These are phyloP conservation scores for Anas platyrhynchos DNA, from an alignment of 2,113 vertebrate genomes.

Conservation along the genomic window DNA sequence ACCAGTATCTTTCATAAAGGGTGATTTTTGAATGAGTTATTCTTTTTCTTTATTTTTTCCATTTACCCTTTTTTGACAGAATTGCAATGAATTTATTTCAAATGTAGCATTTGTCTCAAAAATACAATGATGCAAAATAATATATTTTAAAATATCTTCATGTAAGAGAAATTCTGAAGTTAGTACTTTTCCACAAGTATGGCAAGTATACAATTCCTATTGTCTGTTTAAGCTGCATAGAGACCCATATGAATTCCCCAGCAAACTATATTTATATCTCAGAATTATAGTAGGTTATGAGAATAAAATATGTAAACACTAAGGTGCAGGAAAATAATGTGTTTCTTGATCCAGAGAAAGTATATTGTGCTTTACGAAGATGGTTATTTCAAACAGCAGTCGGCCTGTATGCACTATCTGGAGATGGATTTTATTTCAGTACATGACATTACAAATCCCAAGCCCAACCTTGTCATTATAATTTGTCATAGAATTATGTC, in stretches of 20 bases:
- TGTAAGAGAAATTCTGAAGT: neutral
- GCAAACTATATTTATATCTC: neutral
- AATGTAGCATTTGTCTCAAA: neutral
- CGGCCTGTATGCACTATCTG: neutral
- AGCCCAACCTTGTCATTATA: neutral
- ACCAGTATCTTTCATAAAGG: neutral
- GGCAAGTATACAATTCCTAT: neutral
- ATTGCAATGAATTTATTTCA: neutral
- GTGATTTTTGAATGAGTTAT: neutral
- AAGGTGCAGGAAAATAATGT: neutral
- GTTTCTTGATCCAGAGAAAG: neutral
- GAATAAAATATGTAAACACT: neutral
- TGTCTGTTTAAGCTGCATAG: neutral
- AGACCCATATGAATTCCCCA: neutral
- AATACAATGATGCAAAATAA: neutral
- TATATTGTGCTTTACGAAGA: neutral
- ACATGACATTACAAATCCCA: neutral
- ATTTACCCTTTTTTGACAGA: neutral
- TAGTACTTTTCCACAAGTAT: neutral
- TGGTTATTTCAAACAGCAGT: neutral
- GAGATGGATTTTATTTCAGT: constrained; percentile 23
- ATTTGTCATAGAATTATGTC: neutral
- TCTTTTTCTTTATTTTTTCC: neutral
- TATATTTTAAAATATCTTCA: neutral
- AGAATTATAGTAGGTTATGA: neutral